A percentile compares a stretch with the other conserved stretches of the same genome.
Evolutionary conservation across 2,888 invertebrate species (phyloP).

Genomic region (Ephialtes manifestator): DNA sequence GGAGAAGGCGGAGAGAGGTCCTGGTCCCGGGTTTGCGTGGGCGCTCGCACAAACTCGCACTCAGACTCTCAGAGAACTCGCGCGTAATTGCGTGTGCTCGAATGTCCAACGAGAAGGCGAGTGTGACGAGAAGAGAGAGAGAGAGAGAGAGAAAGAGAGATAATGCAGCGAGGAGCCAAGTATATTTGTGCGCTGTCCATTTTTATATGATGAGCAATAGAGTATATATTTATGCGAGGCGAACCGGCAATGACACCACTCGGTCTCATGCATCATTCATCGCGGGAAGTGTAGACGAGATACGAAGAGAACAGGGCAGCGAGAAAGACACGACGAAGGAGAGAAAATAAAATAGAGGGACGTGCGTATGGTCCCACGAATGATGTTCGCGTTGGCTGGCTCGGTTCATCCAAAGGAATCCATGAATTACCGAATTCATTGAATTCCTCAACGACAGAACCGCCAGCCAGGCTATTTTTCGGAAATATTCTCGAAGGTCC

Average conservation of each 20-base stretch:
- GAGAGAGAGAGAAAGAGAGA: constrained; percentile 28
- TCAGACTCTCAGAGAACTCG: constrained; percentile 38
- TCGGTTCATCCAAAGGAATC: constrained; percentile 25
- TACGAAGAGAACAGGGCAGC: background rate
- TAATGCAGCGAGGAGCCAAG: background rate
- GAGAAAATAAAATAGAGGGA: constrained; percentile 27
- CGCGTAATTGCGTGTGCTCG: constrained; percentile 66
- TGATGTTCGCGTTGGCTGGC: background rate
- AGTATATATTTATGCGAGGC: constrained; percentile 49
- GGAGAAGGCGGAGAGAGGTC: background rate
- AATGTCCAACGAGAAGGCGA: constrained; percentile 39
- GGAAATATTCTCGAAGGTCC: constrained; percentile 42
- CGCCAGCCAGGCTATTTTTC: constrained; percentile 23
- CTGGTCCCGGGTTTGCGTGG: constrained; percentile 33
- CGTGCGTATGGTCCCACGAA: constrained; percentile 11
- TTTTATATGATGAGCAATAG: constrained; percentile 49
- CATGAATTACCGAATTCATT: constrained; percentile 60
- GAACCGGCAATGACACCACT: constrained; percentile 55
- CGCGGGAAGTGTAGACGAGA: constrained; percentile 29
- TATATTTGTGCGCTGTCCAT: constrained; percentile 24
- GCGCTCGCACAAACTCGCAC: constrained; percentile 49
- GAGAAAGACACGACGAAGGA: background rate
- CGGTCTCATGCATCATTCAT: constrained; percentile 61
- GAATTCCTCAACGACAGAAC: constrained; percentile 34
- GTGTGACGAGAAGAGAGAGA: constrained; percentile 9